phyloP scores from a whole-genome alignment of 2,888 invertebrate genomes.

The Dynastes maya region DNA sequence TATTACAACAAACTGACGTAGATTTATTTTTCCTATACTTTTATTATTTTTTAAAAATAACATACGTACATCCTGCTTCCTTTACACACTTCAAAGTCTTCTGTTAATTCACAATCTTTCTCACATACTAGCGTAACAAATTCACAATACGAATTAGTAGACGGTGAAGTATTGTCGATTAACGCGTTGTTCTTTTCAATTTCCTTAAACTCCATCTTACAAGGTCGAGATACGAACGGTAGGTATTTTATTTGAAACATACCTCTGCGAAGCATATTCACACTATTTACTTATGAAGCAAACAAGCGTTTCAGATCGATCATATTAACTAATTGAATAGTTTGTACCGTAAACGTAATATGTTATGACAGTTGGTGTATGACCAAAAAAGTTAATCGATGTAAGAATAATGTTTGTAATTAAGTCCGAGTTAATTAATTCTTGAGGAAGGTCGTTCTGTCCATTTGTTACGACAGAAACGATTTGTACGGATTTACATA shows the following conservation, averaged over 20 bases:
- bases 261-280: background rate
- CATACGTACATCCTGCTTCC: conserved; percentile 8
- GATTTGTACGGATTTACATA: conserved; percentile 13
- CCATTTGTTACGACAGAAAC: background rate
- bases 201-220: background rate
- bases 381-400: background rate
- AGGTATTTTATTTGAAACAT: background rate
- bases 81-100: background rate
- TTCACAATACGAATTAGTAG: conserved; percentile 32
- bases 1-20: no score
- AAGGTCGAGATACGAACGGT: background rate
- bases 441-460: background rate
- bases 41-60: no score
- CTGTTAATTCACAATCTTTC: conserved; percentile 25
- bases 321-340: conserved; percentile 32
- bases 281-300: conserved; percentile 3
- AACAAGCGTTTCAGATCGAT: conserved; percentile 3
- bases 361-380: conserved; percentile 14
- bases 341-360: conserved; percentile 22
- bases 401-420: conserved; percentile 16
- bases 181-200: conserved; percentile 5
- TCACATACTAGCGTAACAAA: background rate
- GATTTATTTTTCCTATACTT: no score
- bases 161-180: conserved; percentile 4
- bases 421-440: conserved; percentile 20